phyloP scores from a whole-genome alignment of 2,888 invertebrate genomes.

The Torymus aiolomorphi region DNA sequence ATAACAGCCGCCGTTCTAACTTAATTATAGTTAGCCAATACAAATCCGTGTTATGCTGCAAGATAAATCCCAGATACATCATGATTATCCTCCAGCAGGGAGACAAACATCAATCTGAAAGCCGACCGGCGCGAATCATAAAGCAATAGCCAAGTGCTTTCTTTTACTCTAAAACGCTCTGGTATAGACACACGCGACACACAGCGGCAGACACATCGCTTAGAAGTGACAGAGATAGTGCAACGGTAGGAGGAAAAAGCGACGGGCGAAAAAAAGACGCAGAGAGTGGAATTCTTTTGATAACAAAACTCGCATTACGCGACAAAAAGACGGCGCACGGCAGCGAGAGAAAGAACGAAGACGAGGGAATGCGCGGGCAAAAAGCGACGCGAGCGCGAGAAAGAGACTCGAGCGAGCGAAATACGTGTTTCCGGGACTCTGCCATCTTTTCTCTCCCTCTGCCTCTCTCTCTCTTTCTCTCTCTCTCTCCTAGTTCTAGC shows the following conservation, averaged over 20 bases:
- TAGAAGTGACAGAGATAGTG: background rate
- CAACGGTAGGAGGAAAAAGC: background rate
- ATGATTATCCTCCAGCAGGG: conserved; percentile 15
- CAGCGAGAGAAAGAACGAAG: background rate
- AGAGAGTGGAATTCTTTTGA: conserved; percentile 60
- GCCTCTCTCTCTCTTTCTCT: too few species aligned
- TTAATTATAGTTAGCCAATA: too few species aligned
- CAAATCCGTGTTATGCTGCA: too few species aligned
- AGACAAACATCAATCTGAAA: conserved; percentile 20
- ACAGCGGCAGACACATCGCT: background rate
- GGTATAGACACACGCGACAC: background rate
- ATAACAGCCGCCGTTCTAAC: too few species aligned
- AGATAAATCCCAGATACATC: background rate
- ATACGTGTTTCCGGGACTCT: conserved; percentile 20
- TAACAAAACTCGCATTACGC: conserved; percentile 60
- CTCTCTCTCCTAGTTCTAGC: conserved; percentile 22
- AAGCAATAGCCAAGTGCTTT: background rate
- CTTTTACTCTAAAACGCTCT: conserved; percentile 1
- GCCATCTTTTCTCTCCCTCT: too few species aligned
- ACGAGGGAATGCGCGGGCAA: background rate
- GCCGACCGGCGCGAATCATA: conserved; percentile 28
- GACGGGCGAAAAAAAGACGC: conserved; percentile 7
- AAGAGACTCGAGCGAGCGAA: background rate
- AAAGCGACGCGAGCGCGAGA: too few species aligned
- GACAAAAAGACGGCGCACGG: conserved; percentile 1